These are phyloP conservation scores for Vipera latastei DNA, from an alignment of 2,797 vertebrate genomes.

Conservation along the genomic window DNA sequence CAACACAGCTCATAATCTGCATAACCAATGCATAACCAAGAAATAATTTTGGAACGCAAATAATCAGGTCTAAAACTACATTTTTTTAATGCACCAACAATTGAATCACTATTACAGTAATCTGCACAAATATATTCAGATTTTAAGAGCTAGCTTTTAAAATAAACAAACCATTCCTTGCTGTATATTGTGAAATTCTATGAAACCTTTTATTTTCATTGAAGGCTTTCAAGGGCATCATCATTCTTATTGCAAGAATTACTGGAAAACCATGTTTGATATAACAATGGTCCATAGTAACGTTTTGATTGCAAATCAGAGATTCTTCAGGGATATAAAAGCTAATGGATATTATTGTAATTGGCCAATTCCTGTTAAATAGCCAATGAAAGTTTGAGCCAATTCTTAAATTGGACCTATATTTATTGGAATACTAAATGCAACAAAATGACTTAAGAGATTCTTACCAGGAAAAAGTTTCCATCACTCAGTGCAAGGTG, in stretches of 20 bases:
- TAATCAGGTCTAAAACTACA: not conserved
- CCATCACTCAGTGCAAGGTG: not conserved
- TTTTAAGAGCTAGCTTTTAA: not conserved
- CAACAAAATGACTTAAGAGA: not conserved
- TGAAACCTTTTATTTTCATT: not conserved
- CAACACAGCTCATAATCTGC: not conserved
- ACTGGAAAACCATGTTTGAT: not conserved
- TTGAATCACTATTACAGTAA: not conserved
- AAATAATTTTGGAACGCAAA: not conserved
- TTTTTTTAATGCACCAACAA: not conserved
- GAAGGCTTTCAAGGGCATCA: not conserved
- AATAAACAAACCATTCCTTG: not conserved
- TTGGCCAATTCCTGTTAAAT: not conserved
- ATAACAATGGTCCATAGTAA: not conserved
- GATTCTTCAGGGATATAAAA: not conserved
- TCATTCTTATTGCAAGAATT: not conserved
- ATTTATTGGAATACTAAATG: not conserved
- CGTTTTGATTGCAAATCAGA: not conserved
- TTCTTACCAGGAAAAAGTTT: not conserved
- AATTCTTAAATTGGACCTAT: not conserved
- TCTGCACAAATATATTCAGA: not conserved
- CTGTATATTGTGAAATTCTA: not conserved
- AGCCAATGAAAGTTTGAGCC: not conserved
- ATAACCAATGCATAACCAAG: not conserved
- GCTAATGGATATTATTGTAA: not conserved